Evolutionary conservation across 2,113 vertebrate genomes (phyloP).

Genomic region (Cardinalis cardinalis): DNA sequence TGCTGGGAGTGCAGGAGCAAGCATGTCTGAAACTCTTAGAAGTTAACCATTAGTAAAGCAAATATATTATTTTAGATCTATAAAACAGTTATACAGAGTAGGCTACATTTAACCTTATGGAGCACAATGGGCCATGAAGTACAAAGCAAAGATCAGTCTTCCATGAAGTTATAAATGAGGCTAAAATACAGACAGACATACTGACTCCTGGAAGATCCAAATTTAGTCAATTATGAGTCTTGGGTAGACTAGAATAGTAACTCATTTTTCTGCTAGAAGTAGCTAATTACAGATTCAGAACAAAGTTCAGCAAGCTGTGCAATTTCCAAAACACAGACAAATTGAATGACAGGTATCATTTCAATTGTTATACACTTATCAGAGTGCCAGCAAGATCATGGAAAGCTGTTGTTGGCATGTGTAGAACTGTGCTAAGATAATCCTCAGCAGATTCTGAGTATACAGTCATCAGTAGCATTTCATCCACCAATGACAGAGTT

Average conservation of each 20-base stretch:
- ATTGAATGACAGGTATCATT: conserved; percentile 9
- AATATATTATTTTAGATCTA: background rate
- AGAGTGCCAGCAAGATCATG: background rate
- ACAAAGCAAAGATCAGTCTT: conserved; percentile 29
- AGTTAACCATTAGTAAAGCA: background rate
- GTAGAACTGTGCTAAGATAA: background rate
- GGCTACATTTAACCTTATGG: conserved; percentile 13
- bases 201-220: conserved; percentile 31
- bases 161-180: conserved; percentile 10
- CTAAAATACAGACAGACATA: conserved; percentile 35
- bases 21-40: background rate
- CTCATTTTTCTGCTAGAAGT: conserved; percentile 33
- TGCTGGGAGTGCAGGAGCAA: background rate
- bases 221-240: conserved; percentile 25
- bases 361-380: background rate
- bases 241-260: conserved; percentile 28
- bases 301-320: conserved; percentile 32
- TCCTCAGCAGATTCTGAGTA: background rate
- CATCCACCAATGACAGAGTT: background rate
- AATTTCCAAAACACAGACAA: conserved; percentile 40
- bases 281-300: conserved; percentile 30
- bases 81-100: background rate
- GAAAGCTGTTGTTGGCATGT: background rate
- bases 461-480: background rate
- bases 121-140: conserved; percentile 47